phyloP scores from a whole-genome alignment of 2,113 vertebrate genomes.

The Campylomormyrus tamandua region DNA sequence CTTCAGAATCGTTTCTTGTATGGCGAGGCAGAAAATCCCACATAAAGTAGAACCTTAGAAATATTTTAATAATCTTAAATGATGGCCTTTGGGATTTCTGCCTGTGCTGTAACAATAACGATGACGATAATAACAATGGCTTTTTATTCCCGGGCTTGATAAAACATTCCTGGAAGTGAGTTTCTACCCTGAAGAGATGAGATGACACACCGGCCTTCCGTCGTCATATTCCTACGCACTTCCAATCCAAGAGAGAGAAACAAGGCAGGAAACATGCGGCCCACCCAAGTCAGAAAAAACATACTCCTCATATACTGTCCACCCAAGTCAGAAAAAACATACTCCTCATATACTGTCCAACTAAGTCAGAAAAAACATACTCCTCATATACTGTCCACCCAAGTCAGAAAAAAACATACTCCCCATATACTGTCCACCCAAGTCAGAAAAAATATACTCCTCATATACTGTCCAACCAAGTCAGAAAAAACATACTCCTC shows the following conservation, averaged over 20 bases:
- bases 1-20: background rate
- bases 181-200: background rate
- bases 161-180: background rate
- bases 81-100: background rate
- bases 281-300: background rate
- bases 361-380: too few species aligned
- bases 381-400: too few species aligned
- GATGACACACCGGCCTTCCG: background rate
- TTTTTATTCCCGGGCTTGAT: background rate
- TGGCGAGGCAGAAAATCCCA: background rate
- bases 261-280: background rate
- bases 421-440: too few species aligned
- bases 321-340: too few species aligned
- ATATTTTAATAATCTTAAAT: background rate
- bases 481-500: too few species aligned
- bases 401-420: too few species aligned
- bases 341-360: too few species aligned
- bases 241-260: background rate
- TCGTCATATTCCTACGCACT: background rate
- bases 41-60: background rate
- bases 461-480: too few species aligned
- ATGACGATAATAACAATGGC: background rate
- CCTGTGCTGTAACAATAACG: background rate
- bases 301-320: too few species aligned
- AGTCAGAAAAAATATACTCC: too few species aligned